Base-by-base conservation (phyloP, 1,140 invertebrate genomes). In the Colletes latitarsis region DNA sequence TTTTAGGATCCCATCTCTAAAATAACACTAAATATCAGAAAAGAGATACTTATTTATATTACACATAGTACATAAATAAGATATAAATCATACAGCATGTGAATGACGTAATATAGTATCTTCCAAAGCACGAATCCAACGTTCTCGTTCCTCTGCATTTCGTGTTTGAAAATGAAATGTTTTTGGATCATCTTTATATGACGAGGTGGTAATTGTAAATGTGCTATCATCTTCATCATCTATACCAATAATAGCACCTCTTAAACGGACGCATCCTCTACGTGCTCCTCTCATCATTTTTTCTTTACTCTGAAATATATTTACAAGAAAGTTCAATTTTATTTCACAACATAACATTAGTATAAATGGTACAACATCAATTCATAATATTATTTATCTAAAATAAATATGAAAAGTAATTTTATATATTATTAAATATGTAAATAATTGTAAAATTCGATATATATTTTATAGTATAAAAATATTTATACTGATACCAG, bases 181-280 rank as follows among this genome's bases (percentile, higher is more conserved):
- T 93, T 99, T 99, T 83, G 98, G 97, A 94, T 99, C 99, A 73
- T 93, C 93, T 69, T 93, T 93, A 46, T 88, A 91, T 6, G 93
- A 93, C 1, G 92, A 91, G 6, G 99, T 98, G 6, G 99, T 99
- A 87, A 99, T 99, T 17, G 99, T 99, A 94, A 99, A 99, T 10
- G 98, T 99, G 86, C 98, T 98, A 91, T 99, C 98, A 93, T 99
- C 99, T 93, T 99, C 98, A 93, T 99, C 98, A 92, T 99, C 99
- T 88, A 99, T 99, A 39, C 99, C 99, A 90, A 99, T 98, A 30
- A 99, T 96, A 6, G 99, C 99, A 75, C 98, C 98, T 93, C 97
- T 96, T 12, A 98, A 94, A 19, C 98, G 94, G 6, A 99, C 98
- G 94, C 99, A 99, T 46, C 99, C 99, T 82, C 99, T 95, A 80